Conservation (phyloP, 2,113 vertebrate species). For the Macquaria australasica region DNA sequence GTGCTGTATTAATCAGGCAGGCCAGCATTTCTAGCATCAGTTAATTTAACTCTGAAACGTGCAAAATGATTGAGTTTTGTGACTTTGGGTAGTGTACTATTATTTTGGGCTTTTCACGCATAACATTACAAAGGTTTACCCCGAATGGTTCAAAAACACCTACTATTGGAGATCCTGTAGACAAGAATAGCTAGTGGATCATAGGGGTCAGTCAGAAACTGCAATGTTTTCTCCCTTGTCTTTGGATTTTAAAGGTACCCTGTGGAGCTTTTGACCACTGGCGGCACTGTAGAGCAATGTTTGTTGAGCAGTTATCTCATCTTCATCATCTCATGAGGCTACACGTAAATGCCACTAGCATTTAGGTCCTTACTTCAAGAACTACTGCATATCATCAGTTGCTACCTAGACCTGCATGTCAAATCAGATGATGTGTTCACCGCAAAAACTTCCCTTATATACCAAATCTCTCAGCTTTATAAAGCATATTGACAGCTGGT, state of each 20-base stretch:
- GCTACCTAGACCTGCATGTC: not conserved
- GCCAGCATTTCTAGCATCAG: not conserved
- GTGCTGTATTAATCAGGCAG: not conserved
- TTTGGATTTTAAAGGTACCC: too few species aligned
- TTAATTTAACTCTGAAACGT: not conserved
- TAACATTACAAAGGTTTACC: not conserved
- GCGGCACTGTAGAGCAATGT: too few species aligned
- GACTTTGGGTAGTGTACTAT: not conserved
- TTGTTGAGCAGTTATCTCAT: not conserved
- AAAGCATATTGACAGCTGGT: not conserved
- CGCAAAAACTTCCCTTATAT: not conserved
- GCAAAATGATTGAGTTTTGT: not conserved
- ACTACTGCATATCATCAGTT: not conserved
- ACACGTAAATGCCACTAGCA: not conserved
- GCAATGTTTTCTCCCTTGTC: not conserved
- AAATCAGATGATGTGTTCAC: not conserved
- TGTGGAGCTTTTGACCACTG: too few species aligned
- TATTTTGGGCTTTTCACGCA: not conserved
- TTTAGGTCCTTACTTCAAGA: not conserved
- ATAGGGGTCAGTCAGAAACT: not conserved
- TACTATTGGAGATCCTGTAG: not conserved
- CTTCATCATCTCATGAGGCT: not conserved
- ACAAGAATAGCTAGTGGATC: not conserved
- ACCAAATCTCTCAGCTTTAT: not conserved
- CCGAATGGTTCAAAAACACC: not conserved